phyloP scores from a whole-genome alignment of 2,113 vertebrate species.

The Nycticryphes semicollaris region DNA sequence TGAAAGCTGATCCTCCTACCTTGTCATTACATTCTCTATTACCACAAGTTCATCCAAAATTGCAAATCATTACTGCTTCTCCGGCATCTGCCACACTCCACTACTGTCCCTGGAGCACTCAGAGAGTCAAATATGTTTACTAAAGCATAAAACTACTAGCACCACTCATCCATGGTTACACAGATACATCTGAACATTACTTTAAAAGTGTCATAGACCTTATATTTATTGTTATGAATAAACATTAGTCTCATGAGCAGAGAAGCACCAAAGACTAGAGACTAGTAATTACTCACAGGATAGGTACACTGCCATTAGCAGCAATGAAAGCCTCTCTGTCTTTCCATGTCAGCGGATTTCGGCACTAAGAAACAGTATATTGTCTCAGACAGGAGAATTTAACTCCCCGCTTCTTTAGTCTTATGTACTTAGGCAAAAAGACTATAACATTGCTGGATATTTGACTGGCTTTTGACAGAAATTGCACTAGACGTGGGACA shows the following conservation, averaged over 20 bases:
- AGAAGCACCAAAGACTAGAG: conserved; percentile 28
- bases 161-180: conserved; percentile 61
- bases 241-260: conserved; percentile 72
- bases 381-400: conserved; percentile 50
- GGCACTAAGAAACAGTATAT: not conserved
- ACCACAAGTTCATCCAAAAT: conserved; percentile 59
- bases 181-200: conserved; percentile 63
- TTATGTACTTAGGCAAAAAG: not conserved
- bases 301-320: conserved; percentile 71
- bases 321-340: conserved; percentile 35
- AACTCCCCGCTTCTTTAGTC: not conserved
- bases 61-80: conserved; percentile 56
- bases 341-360: conserved; percentile 61
- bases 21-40: conserved; percentile 57
- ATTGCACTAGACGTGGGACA: not conserved
- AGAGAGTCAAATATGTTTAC: conserved; percentile 64
- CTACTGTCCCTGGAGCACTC: conserved; percentile 51
- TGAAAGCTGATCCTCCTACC: conserved; percentile 43
- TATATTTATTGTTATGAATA: conserved; percentile 74
- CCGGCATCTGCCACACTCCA: conserved; percentile 24
- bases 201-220: conserved; percentile 74
- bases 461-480: conserved; percentile 8
- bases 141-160: conserved; percentile 66
- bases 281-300: conserved; percentile 58
- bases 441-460: not conserved